Evolutionary conservation across 2,797 vertebrate genomes (phyloP).

Genomic region (Urocyon cinereoargenteus): DNA sequence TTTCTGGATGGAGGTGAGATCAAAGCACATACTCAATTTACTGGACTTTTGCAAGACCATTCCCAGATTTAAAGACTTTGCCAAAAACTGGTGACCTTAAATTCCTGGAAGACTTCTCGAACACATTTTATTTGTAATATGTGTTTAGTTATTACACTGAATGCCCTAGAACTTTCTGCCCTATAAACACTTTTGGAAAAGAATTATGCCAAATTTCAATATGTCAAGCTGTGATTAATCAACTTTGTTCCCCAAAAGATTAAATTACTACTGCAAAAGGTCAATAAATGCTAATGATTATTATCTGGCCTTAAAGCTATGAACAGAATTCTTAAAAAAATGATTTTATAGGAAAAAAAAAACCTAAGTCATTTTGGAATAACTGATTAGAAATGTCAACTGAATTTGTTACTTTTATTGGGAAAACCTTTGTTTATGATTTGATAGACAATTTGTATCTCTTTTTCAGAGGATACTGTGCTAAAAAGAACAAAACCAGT

Average conservation of each 20-base stretch:
- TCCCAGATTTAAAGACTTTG: neutral
- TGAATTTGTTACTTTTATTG: conserved; percentile 61
- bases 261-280: conserved; percentile 79
- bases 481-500: neutral
- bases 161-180: conserved; percentile 38
- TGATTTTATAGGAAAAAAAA: conserved; percentile 46
- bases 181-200: conserved; percentile 67
- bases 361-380: conserved; percentile 60
- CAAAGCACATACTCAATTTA: neutral
- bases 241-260: conserved; percentile 68
- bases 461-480: neutral
- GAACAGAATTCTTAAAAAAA: conserved; percentile 72
- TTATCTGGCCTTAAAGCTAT: conserved; percentile 70
- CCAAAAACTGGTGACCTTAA: conserved; percentile 23
- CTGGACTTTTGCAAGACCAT: neutral
- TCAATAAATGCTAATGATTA: conserved; percentile 74
- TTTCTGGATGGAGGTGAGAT: neutral
- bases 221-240: conserved; percentile 66
- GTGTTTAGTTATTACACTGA: neutral
- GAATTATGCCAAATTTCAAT: conserved; percentile 68
- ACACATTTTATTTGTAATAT: neutral
- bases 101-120: conserved; percentile 19
- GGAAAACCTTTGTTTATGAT: conserved; percentile 34
- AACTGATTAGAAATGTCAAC: conserved; percentile 66
- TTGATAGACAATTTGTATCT: neutral